phyloP scores from a whole-genome alignment of 2,888 invertebrate species.

The Mythimna loreyi region DNA sequence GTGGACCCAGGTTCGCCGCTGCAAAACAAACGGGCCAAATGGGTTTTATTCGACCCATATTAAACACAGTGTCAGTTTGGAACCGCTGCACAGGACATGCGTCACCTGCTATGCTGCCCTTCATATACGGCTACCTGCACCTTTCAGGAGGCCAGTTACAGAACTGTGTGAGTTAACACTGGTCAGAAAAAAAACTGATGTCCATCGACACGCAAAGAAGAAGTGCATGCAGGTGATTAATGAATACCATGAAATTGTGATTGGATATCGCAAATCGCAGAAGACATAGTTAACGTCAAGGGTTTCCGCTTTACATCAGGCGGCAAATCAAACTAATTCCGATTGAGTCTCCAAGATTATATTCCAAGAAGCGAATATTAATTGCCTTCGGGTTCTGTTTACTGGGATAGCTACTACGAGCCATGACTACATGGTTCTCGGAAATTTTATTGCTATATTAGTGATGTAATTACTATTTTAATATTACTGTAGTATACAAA shows the following conservation, averaged over 20 bases:
- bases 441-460: slow-evolving; percentile 19
- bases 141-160: too few species aligned
- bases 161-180: too few species aligned
- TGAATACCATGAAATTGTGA: slow-evolving; percentile 10
- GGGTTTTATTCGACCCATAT: too few species aligned
- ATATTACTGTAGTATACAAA: not conserved
- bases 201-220: too few species aligned
- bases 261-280: slow-evolving; percentile 17
- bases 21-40: too few species aligned
- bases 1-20: too few species aligned
- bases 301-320: slow-evolving; percentile 30
- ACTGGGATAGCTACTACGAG: slow-evolving; percentile 23
- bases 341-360: slow-evolving; percentile 42
- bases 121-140: too few species aligned
- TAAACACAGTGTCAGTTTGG: too few species aligned
- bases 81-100: too few species aligned
- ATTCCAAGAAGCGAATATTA: slow-evolving; percentile 54
- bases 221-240: not conserved
- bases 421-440: slow-evolving; percentile 42
- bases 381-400: slow-evolving; percentile 45
- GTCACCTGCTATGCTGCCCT: too few species aligned
- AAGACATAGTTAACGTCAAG: slow-evolving; percentile 25
- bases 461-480: slow-evolving; percentile 19
- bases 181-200: too few species aligned
- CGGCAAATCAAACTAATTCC: slow-evolving; percentile 50